Evolutionary conservation across 2,888 invertebrate species (phyloP).

Genomic region (Camponotus fellah): DNA sequence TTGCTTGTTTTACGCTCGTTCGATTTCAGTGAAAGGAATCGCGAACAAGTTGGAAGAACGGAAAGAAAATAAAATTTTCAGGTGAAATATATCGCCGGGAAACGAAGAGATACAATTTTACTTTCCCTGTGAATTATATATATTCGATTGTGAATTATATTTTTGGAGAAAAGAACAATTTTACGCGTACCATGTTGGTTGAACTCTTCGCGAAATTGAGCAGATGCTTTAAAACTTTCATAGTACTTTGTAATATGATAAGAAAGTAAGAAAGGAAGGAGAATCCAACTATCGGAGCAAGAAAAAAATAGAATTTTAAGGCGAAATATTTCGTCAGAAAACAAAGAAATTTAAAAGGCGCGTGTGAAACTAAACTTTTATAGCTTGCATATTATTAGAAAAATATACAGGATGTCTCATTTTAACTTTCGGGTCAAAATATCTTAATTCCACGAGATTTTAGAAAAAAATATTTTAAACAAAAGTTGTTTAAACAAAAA

Average conservation of each 20-base stretch:
- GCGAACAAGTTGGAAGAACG: background rate
- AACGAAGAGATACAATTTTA: background rate
- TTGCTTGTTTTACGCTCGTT: slow-evolving; percentile 29
- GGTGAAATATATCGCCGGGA: slow-evolving; percentile 9
- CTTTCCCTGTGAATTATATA: background rate
- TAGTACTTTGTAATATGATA: background rate
- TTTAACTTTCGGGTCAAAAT: too few species aligned
- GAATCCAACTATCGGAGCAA: too few species aligned
- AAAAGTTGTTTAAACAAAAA: too few species aligned
- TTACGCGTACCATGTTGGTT: background rate
- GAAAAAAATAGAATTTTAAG: too few species aligned
- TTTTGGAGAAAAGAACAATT: background rate
- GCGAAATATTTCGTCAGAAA: too few species aligned
- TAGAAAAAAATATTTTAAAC: too few species aligned
- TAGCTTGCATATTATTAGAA: too few species aligned
- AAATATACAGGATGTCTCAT: too few species aligned
- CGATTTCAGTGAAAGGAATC: slow-evolving; percentile 49
- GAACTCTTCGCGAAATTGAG: background rate
- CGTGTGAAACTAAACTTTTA: too few species aligned
- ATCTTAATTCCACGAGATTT: too few species aligned
- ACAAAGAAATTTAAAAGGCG: too few species aligned
- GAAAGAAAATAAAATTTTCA: slow-evolving; percentile 28
- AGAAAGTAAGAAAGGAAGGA: background rate
- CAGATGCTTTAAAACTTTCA: background rate
- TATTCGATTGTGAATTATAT: background rate